Conservation (phyloP, 2,888 invertebrate species). For the Agonum fuliginosum region DNA sequence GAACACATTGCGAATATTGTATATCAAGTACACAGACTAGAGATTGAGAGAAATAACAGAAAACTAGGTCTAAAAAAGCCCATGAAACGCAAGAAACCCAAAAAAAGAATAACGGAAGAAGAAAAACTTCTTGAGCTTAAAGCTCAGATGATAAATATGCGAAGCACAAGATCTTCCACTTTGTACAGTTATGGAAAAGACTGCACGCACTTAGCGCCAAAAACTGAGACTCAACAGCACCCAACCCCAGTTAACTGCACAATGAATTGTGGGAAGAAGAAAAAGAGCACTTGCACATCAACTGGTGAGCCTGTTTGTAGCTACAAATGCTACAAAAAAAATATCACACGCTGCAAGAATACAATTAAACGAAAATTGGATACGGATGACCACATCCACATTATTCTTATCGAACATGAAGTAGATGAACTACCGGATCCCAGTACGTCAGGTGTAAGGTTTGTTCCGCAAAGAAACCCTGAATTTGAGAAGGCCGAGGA, state of each 20-base stretch:
- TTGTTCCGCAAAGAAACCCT: too few species aligned
- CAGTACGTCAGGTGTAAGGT: too few species aligned
- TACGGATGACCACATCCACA: not conserved
- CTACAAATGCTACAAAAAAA: not conserved
- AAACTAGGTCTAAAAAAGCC: not conserved
- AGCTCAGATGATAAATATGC: not conserved
- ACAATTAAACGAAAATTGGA: not conserved
- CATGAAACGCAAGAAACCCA: too few species aligned
- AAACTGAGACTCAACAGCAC: not conserved
- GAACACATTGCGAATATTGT: too few species aligned
- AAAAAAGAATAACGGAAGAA: not conserved
- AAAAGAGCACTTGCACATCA: not conserved
- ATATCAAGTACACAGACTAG: too few species aligned
- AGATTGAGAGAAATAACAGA: not conserved
- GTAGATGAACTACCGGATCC: too few species aligned
- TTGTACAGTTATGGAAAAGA: conserved; percentile 4
- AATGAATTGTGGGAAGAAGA: not conserved
- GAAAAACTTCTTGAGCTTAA: not conserved
- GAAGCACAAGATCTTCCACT: not conserved
- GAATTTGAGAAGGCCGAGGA: too few species aligned
- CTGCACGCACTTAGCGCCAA: not conserved
- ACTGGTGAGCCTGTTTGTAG: not conserved
- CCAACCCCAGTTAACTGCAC: not conserved
- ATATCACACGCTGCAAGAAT: not conserved
- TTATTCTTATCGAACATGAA: not conserved